phyloP scores from a whole-genome alignment of 2,888 invertebrate species.

The Drosophila engyochracea region DNA sequence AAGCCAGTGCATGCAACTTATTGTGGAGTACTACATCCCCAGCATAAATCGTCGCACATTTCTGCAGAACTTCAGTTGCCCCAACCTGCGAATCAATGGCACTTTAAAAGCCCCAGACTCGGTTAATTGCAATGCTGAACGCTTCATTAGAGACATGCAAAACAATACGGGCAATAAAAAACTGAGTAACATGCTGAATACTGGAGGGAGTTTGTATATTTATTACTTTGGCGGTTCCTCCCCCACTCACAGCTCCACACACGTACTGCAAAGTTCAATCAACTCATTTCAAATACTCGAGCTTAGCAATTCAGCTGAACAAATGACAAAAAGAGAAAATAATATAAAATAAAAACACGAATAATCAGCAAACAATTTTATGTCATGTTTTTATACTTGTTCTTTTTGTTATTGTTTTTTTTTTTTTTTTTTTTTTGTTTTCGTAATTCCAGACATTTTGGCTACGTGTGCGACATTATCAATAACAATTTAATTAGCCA shows the following conservation, averaged over 20 bases:
- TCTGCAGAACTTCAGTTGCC: conserved; percentile 48
- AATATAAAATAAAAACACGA: conserved; percentile 6
- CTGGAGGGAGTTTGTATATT: background rate
- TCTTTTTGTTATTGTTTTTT: conserved; percentile 4
- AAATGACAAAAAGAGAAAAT: conserved; percentile 48
- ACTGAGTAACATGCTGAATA: conserved; percentile 33
- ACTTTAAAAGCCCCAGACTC: conserved; percentile 18
- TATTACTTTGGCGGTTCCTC: conserved; percentile 29
- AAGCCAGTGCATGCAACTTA: conserved; percentile 57
- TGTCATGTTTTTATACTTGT: background rate
- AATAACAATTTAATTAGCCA: conserved; percentile 50
- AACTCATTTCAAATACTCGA: conserved; percentile 53
- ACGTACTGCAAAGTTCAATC: conserved; percentile 69
- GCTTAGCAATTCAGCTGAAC: conserved; percentile 48
- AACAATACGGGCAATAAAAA: conserved; percentile 58
- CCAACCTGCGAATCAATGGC: conserved; percentile 37
- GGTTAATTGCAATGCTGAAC: conserved; percentile 58
- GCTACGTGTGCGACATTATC: conserved; percentile 40
- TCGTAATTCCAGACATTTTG: conserved; percentile 38
- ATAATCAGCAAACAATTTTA: conserved; percentile 42
- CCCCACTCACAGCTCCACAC: conserved; percentile 25
- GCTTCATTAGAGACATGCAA: conserved; percentile 76
- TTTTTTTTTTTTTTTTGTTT: conserved; percentile 10
- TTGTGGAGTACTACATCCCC: conserved; percentile 29
- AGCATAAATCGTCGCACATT: conserved; percentile 57